Percentiles rank a stretch among this genome's conserved stretches.
Conservation (phyloP, 1,140 invertebrate genomes). For the Drosophila athabasca region DNA sequence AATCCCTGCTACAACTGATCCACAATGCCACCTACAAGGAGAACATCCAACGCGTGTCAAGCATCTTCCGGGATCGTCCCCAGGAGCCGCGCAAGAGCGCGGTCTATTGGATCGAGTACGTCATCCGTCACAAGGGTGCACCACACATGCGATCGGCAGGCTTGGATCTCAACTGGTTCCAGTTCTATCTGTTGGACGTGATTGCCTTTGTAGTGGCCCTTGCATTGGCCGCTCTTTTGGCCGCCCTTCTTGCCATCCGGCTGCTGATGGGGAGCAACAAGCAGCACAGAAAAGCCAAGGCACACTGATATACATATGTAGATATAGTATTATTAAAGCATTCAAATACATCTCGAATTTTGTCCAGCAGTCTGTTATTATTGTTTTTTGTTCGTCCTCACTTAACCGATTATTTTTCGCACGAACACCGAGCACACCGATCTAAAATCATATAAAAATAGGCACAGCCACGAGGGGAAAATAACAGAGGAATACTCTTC, state of each 20-base stretch:
- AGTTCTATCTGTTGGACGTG: constrained; percentile 87
- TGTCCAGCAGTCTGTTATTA: no score
- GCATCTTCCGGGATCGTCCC: constrained; percentile 85
- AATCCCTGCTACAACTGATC: constrained; percentile 83
- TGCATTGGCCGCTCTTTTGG: neutral
- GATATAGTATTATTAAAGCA: neutral
- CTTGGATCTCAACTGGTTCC: constrained; percentile 85
- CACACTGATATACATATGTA: constrained; percentile 24
- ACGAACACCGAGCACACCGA: no score
- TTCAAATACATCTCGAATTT: neutral
- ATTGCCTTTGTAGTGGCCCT: constrained; percentile 38
- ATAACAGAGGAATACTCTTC: no score
- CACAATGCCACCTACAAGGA: constrained; percentile 83
- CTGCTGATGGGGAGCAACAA: constrained; percentile 26
- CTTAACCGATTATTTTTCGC: no score
- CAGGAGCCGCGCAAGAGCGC: constrained; percentile 85
- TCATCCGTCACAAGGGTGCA: constrained; percentile 86
- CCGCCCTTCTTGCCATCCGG: constrained; percentile 24
- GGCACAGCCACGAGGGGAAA: no score
- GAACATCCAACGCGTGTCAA: constrained; percentile 82
- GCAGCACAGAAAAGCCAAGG: constrained; percentile 31
- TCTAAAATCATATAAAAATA: no score
- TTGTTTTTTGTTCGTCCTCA: no score
- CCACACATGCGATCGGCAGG: constrained; percentile 85
- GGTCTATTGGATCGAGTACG: constrained; percentile 87